Evolutionary conservation across 2,113 vertebrate genomes (phyloP).

Genomic region (Tamias sibiricus): DNA sequence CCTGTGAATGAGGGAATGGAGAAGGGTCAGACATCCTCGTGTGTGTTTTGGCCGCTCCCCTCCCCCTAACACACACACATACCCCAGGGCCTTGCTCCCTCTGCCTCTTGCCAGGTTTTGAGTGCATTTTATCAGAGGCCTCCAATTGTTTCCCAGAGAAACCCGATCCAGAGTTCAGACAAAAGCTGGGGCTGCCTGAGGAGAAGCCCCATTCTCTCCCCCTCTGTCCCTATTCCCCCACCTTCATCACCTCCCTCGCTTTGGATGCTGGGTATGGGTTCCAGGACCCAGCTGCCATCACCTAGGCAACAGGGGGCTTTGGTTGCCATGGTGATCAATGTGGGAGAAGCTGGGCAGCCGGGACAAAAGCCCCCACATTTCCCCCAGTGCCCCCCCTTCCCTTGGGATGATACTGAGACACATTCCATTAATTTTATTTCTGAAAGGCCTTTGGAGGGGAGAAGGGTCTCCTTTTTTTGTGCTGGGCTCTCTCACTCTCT

Average conservation of each 20-base stretch:
- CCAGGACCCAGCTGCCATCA: constrained; percentile 81
- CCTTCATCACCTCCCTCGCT: constrained; percentile 71
- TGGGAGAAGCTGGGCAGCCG: constrained; percentile 83
- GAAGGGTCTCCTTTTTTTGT: constrained; percentile 73
- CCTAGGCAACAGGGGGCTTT: constrained; percentile 86
- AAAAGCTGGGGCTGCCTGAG: constrained; percentile 69
- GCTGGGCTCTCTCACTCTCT: constrained; percentile 43
- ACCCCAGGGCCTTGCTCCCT: background rate
- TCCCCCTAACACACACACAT: background rate
- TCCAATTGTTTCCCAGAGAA: constrained; percentile 85
- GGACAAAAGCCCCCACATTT: constrained; percentile 83
- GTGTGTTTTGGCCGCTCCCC: constrained; percentile 7
- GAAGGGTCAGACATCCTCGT: background rate
- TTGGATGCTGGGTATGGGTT: constrained; percentile 82
- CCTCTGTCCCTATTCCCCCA: constrained; percentile 41
- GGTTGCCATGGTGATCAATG: constrained; percentile 86
- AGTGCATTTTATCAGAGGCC: constrained; percentile 70
- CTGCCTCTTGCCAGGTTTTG: constrained; percentile 68
- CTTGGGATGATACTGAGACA: constrained; percentile 79
- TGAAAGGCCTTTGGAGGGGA: constrained; percentile 79
- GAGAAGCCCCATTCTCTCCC: constrained; percentile 78
- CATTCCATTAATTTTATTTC: constrained; percentile 84
- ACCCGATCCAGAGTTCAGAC: constrained; percentile 79
- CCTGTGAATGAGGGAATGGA: background rate
- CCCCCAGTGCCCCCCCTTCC: constrained; percentile 33